These are phyloP conservation scores for Pteronura brasiliensis DNA, from an alignment of 2,113 vertebrate species.

Conservation along the genomic window DNA sequence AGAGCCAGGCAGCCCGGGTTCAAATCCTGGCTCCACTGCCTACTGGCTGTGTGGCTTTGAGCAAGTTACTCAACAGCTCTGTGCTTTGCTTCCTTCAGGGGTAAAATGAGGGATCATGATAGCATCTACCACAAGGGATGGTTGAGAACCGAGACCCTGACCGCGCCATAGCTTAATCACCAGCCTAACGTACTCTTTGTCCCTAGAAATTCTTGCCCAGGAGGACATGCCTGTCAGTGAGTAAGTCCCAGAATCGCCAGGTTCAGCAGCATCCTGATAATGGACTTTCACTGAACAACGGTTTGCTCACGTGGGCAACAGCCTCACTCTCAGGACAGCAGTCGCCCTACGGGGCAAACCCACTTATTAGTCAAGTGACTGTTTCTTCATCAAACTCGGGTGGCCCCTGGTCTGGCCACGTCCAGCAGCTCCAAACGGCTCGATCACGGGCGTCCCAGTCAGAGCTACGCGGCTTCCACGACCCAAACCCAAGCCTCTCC, in stretches of 20 bases:
- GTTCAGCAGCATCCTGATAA: neutral
- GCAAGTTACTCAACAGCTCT: neutral
- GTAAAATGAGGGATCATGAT: rapidly evolving
- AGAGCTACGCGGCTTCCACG: rapidly evolving
- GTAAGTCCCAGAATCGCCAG: rapidly evolving
- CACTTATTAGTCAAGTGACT: rapidly evolving
- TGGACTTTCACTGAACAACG: rapidly evolving
- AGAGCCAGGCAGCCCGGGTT: neutral
- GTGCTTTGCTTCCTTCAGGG: neutral
- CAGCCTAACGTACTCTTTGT: neutral
- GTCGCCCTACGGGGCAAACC: rapidly evolving
- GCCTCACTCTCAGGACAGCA: neutral
- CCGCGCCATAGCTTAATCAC: rapidly evolving
- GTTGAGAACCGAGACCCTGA: rapidly evolving
- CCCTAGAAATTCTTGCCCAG: neutral
- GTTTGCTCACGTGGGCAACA: neutral
- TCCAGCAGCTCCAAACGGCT: rapidly evolving
- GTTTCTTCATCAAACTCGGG: rapidly evolving
- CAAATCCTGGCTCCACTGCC: neutral
- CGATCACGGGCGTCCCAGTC: rapidly evolving
- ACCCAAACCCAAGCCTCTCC: too few species aligned
- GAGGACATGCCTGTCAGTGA: rapidly evolving
- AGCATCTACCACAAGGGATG: rapidly evolving
- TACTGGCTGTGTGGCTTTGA: neutral
- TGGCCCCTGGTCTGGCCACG: neutral